Evolutionary conservation across 2,797 vertebrate species (phyloP).

Genomic region (Bufotes viridis): DNA sequence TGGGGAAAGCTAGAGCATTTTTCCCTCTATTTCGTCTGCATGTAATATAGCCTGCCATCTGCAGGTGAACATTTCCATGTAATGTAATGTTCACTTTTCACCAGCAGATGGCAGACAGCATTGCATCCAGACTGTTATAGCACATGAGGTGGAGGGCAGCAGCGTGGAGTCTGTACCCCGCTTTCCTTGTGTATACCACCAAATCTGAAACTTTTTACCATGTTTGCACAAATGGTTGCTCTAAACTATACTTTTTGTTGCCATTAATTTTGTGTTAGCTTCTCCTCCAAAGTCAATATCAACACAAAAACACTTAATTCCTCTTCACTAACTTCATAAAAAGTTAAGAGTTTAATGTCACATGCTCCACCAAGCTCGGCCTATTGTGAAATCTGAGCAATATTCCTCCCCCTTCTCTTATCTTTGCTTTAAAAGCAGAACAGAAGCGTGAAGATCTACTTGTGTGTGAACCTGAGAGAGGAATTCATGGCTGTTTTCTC

Average conservation of each 20-base stretch:
- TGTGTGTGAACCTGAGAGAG: background rate
- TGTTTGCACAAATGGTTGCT: background rate
- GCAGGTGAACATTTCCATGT: too few relatives aligned
- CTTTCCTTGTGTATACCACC: too few relatives aligned
- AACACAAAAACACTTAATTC: constrained; percentile 3
- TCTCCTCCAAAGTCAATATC: background rate
- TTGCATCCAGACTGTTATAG: too few relatives aligned
- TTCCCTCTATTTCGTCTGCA: too few relatives aligned
- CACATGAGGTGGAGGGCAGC: too few relatives aligned
- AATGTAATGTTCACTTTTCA: too few relatives aligned
- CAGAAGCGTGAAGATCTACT: background rate
- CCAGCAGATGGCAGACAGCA: too few relatives aligned
- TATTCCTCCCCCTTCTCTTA: constrained; percentile 61
- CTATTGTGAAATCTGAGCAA: constrained; percentile 22
- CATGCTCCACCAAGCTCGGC: background rate
- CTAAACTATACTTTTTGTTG: background rate
- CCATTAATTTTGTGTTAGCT: background rate
- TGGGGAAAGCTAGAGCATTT: too few relatives aligned
- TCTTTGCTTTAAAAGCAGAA: constrained; percentile 4
- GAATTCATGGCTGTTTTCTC: constrained; percentile 80
- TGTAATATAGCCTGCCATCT: too few relatives aligned
- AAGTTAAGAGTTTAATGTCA: constrained; percentile 26
- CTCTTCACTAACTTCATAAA: constrained; percentile 6
- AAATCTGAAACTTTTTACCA: background rate
- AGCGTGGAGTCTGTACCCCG: too few relatives aligned